Conservation (phyloP, 2,888 invertebrate genomes). For the Agonopterix subpropinquella region DNA sequence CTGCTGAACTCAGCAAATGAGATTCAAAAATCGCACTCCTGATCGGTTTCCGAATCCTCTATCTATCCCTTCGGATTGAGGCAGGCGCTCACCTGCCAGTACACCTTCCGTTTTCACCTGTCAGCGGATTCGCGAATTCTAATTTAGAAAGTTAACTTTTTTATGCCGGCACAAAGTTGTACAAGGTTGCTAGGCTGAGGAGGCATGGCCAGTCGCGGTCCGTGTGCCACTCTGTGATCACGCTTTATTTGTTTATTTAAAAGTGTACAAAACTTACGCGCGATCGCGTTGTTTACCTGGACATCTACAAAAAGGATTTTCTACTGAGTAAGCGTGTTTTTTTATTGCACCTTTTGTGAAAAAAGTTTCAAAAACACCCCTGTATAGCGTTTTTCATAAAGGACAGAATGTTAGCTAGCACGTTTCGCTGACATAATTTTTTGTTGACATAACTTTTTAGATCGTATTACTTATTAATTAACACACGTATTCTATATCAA, state of each 20-base stretch:
- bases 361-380: no score
- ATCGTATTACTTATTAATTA: background rate
- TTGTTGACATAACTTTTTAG: constrained; percentile 8
- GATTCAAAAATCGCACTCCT: no score
- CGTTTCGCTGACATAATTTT: background rate
- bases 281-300: constrained; percentile 21
- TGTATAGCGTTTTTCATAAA: no score
- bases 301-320: constrained; percentile 22
- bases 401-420: background rate
- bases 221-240: constrained; percentile 44
- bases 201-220: constrained; percentile 46
- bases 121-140: constrained; percentile 50
- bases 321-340: constrained; percentile 20
- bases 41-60: no score
- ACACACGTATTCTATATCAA: no score
- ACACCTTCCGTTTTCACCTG: constrained; percentile 10
- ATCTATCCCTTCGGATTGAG: no score
- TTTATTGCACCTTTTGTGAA: constrained; percentile 1
- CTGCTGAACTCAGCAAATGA: no score
- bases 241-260: constrained; percentile 19
- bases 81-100: background rate
- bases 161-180: constrained; percentile 46
- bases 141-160: constrained; percentile 69
- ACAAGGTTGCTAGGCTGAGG: constrained; percentile 39
- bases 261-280: constrained; percentile 6